Percentiles rank a stretch among this genome's conserved stretches.
These are phyloP conservation scores for Xerus rutilus DNA, from an alignment of 2,797 vertebrate genomes.

Conservation along the genomic window DNA sequence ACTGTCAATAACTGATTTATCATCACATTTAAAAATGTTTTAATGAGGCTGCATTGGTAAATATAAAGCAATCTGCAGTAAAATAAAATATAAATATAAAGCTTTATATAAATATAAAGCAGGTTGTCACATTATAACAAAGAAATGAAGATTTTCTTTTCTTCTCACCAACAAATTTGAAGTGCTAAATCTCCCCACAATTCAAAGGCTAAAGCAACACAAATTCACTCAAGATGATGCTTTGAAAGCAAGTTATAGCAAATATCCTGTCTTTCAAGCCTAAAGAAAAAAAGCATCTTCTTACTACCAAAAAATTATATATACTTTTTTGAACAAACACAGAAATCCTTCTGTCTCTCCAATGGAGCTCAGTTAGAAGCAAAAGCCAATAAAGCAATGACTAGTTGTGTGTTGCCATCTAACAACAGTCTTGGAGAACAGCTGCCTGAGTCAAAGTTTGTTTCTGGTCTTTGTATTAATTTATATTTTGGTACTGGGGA, in stretches of 20 bases:
- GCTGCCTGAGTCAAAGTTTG: background rate
- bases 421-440: background rate
- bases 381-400: background rate
- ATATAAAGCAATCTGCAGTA: background rate
- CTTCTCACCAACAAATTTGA: slow-evolving; percentile 24
- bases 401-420: background rate
- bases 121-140: slow-evolving; percentile 19
- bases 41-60: background rate
- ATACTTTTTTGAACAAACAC: background rate
- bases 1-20: background rate
- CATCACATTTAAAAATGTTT: slow-evolving; percentile 30
- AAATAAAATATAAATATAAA: too few species aligned
- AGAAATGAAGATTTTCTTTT: slow-evolving; percentile 41
- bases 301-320: background rate
- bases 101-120: too few species aligned
- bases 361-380: slow-evolving; percentile 20
- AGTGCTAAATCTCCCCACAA: background rate
- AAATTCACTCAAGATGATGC: background rate
- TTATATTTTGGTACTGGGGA: background rate
- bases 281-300: slow-evolving; percentile 37
- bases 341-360: background rate
- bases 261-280: background rate
- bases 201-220: slow-evolving; percentile 17
- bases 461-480: background rate
- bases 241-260: slow-evolving; percentile 37